These are phyloP conservation scores for Oscheius sp. DNA, from an alignment of 2,888 invertebrate species.

Conservation along the genomic window DNA sequence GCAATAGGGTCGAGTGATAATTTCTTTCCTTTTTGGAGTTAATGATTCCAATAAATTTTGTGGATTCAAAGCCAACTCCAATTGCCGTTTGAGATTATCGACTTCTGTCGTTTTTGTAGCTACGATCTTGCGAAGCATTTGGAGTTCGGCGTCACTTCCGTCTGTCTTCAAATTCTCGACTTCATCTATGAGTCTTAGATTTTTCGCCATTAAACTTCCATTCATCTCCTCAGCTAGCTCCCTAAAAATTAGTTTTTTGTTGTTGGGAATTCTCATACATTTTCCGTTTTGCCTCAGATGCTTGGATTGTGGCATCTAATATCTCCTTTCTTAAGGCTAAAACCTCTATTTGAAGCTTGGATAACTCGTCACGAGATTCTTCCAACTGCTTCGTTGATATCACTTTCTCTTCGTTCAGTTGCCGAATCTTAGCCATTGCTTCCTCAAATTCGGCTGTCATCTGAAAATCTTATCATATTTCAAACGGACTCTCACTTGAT, in stretches of 20 bases:
- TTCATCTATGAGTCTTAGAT: conserved; percentile 21
- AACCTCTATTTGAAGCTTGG: conserved; percentile 23
- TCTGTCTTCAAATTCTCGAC: neutral
- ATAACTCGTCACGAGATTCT: conserved; percentile 8
- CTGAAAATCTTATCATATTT: neutral
- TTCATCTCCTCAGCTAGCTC: neutral
- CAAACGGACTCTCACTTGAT: neutral
- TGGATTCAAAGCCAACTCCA: neutral
- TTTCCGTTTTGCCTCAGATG: neutral
- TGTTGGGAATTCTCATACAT: conserved; percentile 2
- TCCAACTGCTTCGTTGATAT: conserved; percentile 25
- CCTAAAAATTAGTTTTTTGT: neutral
- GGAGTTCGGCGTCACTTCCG: neutral
- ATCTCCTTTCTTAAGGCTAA: conserved; percentile 18
- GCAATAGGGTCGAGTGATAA: conserved; percentile 87
- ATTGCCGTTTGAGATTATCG: conserved; percentile 77
- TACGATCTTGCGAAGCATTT: conserved; percentile 92
- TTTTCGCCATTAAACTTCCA: neutral
- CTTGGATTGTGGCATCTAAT: neutral
- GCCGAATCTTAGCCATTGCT: conserved; percentile 3
- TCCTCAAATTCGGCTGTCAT: conserved; percentile 11
- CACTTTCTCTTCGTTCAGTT: conserved; percentile 19
- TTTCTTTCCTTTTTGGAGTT: conserved; percentile 68
- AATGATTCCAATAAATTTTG: neutral
- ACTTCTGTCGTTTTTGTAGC: conserved; percentile 94